Evolutionary conservation across 2,888 invertebrate genomes (phyloP).

Genomic region (Nematopogon swammerdamellus): DNA sequence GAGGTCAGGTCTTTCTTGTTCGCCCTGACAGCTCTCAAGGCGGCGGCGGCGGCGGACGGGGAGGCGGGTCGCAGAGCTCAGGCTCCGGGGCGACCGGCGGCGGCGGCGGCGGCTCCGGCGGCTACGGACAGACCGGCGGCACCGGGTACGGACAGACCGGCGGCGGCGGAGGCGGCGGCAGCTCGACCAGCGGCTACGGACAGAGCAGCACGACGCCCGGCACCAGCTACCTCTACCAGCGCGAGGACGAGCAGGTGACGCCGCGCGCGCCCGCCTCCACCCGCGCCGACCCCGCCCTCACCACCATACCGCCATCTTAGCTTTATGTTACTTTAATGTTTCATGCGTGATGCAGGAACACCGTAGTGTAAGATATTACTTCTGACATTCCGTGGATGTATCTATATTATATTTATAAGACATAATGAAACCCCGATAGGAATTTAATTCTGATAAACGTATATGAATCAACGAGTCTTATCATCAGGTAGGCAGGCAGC

Average conservation of each 20-base stretch:
- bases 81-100: conserved; percentile 13
- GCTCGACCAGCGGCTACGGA: conserved; percentile 12
- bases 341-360: too few relatives aligned
- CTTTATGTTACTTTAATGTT: not conserved
- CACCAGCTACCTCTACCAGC: conserved; percentile 55
- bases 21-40: conserved; percentile 11
- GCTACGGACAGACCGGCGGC: conserved; percentile 14
- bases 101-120: conserved; percentile 18
- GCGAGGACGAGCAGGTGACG: conserved; percentile 42
- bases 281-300: conserved; percentile 24
- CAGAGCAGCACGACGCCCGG: conserved; percentile 34
- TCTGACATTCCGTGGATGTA: too few relatives aligned
- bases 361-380: too few relatives aligned
- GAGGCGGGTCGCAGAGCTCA: not conserved
- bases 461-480: too few relatives aligned
- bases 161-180: conserved; percentile 5
- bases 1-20: conserved; percentile 7
- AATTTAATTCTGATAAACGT: too few relatives aligned
- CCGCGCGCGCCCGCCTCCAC: conserved; percentile 26
- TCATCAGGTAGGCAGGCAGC: too few relatives aligned
- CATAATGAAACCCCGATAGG: too few relatives aligned
- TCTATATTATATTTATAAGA: too few relatives aligned
- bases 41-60: conserved; percentile 15
- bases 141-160: conserved; percentile 16
- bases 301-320: conserved; percentile 29